Percentiles rank a stretch among this genome's conserved stretches.
Evolutionary conservation across 2,888 invertebrate species (phyloP).

Genomic region (Ernsta delagoae): DNA sequence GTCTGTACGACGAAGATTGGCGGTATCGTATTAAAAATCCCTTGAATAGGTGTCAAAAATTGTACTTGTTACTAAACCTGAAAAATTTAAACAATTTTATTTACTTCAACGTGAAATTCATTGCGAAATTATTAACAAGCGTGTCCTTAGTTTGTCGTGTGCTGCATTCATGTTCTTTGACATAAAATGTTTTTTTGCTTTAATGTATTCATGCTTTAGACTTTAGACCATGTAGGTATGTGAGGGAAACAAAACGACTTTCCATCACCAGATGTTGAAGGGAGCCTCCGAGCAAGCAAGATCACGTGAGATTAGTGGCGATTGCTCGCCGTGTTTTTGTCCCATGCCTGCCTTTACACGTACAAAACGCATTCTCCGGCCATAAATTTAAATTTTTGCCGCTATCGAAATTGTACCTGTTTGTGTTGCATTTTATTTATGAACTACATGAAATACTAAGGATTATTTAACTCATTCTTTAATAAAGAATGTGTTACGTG

Average conservation of each 20-base stretch:
- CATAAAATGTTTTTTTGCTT: not conserved
- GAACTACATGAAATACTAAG: conserved; percentile 62
- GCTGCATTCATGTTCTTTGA: not conserved
- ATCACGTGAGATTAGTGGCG: conserved; percentile 75
- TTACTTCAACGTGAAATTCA: too few species aligned
- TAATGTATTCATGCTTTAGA: not conserved
- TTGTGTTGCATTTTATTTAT: conserved; percentile 65
- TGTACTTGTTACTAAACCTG: too few species aligned
- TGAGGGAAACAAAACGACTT: conserved; percentile 26
- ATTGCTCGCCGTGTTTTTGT: conserved; percentile 63
- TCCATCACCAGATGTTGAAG: conserved; percentile 55
- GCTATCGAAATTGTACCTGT: conserved; percentile 77
- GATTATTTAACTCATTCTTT: conserved; percentile 47
- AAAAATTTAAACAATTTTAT: too few species aligned
- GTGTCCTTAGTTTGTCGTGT: not conserved
- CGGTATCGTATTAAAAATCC: too few species aligned
- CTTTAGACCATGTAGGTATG: not conserved
- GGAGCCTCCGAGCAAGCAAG: conserved; percentile 50
- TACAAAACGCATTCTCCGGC: conserved; percentile 72
- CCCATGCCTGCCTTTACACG: conserved; percentile 67
- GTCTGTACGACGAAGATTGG: too few species aligned
- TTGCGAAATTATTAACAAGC: too few species aligned
- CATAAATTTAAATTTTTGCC: conserved; percentile 79
- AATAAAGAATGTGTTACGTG: conserved; percentile 59
- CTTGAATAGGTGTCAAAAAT: too few species aligned